Evolutionary conservation across 1,140 invertebrate species (phyloP).

Genomic region (Trichonephila clavipes): DNA sequence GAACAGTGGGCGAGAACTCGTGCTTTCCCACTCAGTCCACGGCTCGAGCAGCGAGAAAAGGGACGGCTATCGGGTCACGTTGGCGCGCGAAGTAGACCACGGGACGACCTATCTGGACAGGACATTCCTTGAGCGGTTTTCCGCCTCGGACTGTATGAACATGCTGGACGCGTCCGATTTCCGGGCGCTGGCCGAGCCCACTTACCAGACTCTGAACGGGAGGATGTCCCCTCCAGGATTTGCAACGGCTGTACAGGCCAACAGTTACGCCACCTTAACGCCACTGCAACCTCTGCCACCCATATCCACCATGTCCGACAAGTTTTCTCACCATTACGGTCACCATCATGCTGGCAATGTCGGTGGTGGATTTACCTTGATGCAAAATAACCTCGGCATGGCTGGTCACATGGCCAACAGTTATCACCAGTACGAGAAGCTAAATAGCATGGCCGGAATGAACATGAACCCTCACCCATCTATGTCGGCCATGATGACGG

Average conservation of each 20-base stretch:
- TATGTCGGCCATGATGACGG: constrained; percentile 86
- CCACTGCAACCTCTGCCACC: constrained; percentile 95
- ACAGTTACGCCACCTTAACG: constrained; percentile 88
- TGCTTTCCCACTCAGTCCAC: constrained; percentile 33
- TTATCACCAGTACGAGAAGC: constrained; percentile 81
- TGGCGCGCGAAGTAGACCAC: constrained; percentile 59
- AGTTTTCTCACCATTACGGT: constrained; percentile 82
- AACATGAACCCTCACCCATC: constrained; percentile 83
- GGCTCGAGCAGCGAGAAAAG: constrained; percentile 29
- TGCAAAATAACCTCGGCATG: constrained; percentile 88
- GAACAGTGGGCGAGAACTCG: constrained; percentile 35
- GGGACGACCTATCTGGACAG: constrained; percentile 54
- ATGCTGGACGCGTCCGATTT: constrained; percentile 79
- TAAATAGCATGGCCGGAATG: constrained; percentile 85
- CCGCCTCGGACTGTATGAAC: constrained; percentile 69
- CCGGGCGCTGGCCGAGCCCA: constrained; percentile 78
- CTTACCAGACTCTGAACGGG: constrained; percentile 79
- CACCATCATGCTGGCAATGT: constrained; percentile 82
- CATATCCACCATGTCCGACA: constrained; percentile 98
- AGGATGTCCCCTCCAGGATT: constrained; percentile 78
- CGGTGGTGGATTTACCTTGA: constrained; percentile 90
- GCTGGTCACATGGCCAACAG: constrained; percentile 72
- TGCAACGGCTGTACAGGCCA: constrained; percentile 86
- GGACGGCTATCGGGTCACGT: constrained; percentile 36
- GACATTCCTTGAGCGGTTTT: constrained; percentile 45